Evolutionary conservation across 2,888 invertebrate species (phyloP).

Genomic region (Drosophila nigritarsus): DNA sequence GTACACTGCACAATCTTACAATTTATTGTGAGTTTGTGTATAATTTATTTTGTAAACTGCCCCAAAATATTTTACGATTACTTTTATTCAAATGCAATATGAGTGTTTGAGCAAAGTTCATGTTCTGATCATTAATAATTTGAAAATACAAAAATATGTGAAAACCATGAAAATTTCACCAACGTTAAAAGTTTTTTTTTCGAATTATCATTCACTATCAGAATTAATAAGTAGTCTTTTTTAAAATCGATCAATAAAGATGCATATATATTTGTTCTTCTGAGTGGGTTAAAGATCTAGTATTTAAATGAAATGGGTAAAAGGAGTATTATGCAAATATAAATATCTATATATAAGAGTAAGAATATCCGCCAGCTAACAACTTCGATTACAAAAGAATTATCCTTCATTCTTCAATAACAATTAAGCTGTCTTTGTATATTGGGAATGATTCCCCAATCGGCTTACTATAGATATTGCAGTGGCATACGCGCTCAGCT

Average conservation of each 20-base stretch:
- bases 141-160: conserved; percentile 41
- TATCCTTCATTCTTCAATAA: not conserved
- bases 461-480: not conserved
- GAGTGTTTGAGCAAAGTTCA: conserved; percentile 65
- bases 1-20: conserved; percentile 25
- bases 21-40: conserved; percentile 35
- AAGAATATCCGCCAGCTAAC: not conserved
- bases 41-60: conserved; percentile 60
- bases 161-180: conserved; percentile 38
- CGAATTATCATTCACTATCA: conserved; percentile 58
- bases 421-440: not conserved
- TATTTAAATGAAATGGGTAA: not conserved
- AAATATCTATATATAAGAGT: not conserved
- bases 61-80: conserved; percentile 55
- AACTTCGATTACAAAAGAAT: too few species aligned
- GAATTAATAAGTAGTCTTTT: conserved; percentile 72
- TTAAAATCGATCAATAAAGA: conserved; percentile 72
- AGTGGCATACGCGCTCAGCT: not conserved
- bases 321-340: not conserved
- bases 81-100: conserved; percentile 59
- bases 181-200: conserved; percentile 43
- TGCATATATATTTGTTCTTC: conserved; percentile 81
- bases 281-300: conserved; percentile 77
- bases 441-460: not conserved
- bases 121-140: conserved; percentile 54